Conservation (phyloP, 1,140 invertebrate species). For the Chironomus striatipennis region DNA sequence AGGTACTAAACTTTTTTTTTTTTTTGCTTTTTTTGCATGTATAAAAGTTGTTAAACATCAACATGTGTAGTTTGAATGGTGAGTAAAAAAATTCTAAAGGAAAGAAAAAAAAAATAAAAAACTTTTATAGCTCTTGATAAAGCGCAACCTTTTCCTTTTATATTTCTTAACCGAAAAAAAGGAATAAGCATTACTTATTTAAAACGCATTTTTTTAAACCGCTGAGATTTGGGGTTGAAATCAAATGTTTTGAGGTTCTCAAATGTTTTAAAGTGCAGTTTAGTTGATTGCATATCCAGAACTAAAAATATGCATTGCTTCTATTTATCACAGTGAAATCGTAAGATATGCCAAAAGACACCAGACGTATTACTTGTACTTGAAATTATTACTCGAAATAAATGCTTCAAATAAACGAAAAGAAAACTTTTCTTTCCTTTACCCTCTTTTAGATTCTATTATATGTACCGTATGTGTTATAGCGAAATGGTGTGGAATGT, state of each 20-base stretch:
- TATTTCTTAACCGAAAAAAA: neutral
- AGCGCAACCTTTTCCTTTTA: conserved; percentile 3
- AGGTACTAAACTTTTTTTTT: neutral
- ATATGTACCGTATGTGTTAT: neutral
- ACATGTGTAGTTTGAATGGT: conserved; percentile 6
- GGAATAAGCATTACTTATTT: too few relatives aligned
- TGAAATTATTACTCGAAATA: too few relatives aligned
- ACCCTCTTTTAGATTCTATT: neutral
- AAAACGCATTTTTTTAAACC: too few relatives aligned
- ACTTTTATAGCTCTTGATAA: conserved; percentile 7
- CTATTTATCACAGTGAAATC: too few relatives aligned
- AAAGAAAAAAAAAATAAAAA: neutral
- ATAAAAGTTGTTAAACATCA: conserved; percentile 9
- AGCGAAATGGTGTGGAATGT: neutral
- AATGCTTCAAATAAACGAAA: neutral
- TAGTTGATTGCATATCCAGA: too few relatives aligned
- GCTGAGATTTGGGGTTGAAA: too few relatives aligned
- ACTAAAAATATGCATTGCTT: too few relatives aligned
- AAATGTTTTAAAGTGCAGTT: too few relatives aligned
- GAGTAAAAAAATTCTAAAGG: neutral
- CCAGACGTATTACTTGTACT: too few relatives aligned
- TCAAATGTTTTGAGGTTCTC: too few relatives aligned
- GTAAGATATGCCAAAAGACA: too few relatives aligned
- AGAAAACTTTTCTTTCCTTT: neutral
- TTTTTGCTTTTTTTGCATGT: neutral